Base-by-base conservation (phyloP, 2,797 vertebrate species). In the Nasua narica region DNA sequence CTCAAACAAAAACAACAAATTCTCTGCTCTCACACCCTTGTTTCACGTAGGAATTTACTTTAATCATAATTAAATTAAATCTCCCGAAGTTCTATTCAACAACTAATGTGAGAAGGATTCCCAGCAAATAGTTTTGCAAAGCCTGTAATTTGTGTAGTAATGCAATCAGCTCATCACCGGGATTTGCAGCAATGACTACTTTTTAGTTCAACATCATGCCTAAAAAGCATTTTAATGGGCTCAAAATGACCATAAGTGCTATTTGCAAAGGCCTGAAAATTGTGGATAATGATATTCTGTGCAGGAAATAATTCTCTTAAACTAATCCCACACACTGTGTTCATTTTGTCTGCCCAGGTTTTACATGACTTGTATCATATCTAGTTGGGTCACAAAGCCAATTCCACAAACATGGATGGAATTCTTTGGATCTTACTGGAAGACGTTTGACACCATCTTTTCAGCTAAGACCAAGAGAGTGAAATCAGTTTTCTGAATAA, bases 141-240 rank as follows among this genome's bases (percentile, higher is more conserved):
- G 97, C 81, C 98, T 98, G 91, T 95, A 98, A 98, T 99, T 98
- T 98, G 93, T n/a, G 76, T 92, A 91, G 97, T 98, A 98, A 98
- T 97, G 95, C 95, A 98, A 97, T 94, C 97, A 98, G 95, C 93
- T 97, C 97, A 83, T 98, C 96, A 52, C 13, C 0, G 50, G 97
- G 96, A 93, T 95, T 98, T 98, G 96, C 83, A 97, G 94, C 87
- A 76, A 29, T 69, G 97, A 95, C 95, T 96, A 74, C 82, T 95
- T 94, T 97, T 97, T 95, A 91, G 76, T 60, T 82, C 81, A 97
- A 81, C 82, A 62, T 95, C 43, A 52, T 91, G 78, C 32, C 95
- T 96, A 96, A 97, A 96, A 81, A 50, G 95, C 95, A 92, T 89
- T 93, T 91, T 98, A 98, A 98, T 46, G 97, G 95, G 91, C 92